Evolutionary conservation across 2,113 vertebrate genomes (phyloP).

Genomic region (Istiophorus platypterus): DNA sequence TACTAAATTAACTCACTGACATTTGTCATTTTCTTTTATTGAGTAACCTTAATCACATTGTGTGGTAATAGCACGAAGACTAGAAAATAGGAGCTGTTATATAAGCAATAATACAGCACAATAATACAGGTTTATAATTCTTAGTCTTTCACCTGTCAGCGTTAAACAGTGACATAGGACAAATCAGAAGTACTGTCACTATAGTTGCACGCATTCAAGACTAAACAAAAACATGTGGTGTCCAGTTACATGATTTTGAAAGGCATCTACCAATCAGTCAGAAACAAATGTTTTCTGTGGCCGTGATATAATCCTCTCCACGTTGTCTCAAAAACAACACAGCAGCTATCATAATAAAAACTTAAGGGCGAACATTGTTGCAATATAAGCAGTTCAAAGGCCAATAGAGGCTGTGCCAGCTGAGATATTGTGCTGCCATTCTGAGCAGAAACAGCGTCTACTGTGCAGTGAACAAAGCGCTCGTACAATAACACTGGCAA

Average conservation of each 20-base stretch:
- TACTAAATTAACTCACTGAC: neutral
- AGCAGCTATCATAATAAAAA: slow-evolving; percentile 7
- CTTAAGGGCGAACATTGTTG: neutral
- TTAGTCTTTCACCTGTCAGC: neutral
- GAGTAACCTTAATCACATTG: neutral
- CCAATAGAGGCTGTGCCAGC: neutral
- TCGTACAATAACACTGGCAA: slow-evolving; percentile 14
- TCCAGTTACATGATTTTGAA: neutral
- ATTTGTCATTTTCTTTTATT: neutral
- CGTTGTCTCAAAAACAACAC: neutral
- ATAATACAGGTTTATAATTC: neutral
- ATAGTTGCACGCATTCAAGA: neutral
- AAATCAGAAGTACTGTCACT: neutral
- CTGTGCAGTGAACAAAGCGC: neutral
- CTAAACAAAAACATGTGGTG: neutral
- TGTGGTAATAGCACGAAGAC: neutral
- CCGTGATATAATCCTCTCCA: neutral
- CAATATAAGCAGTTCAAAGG: slow-evolving; percentile 6
- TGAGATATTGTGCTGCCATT: slow-evolving; percentile 1
- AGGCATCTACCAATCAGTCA: neutral
- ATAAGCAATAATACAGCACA: neutral
- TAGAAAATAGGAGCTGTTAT: neutral
- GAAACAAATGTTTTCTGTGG: neutral
- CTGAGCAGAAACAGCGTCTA: neutral
- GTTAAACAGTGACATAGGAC: neutral